Base-by-base conservation (phyloP, 2,113 vertebrate genomes). In the Hippocampus comes region DNA sequence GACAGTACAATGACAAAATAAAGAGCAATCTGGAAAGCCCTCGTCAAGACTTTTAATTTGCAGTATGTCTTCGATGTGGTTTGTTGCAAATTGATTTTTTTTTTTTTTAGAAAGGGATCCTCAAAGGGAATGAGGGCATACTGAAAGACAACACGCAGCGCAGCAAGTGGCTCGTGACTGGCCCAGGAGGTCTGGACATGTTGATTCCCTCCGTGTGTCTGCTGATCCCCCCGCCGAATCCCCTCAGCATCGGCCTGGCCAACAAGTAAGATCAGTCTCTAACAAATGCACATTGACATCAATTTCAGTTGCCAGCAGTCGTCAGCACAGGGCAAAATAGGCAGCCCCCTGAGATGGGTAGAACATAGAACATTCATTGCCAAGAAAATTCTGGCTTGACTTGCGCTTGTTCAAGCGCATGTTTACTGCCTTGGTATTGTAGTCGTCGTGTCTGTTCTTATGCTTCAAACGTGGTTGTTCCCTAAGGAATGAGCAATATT, bases 141-240 rank as follows among this genome's bases (percentile, higher is more conserved):
- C 91, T 99, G 80, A 96, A 96, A 77, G 96, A 99, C 80, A 99
- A 97, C 87, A 93, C 92, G 0, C 95, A 99, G 79, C 97, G 97
- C 83, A 98, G 96, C 93, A 98, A 98, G 90, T 99, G 97, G 97
- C 91, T 92, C 0, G 97, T 98, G 89, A 97, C 95, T 0, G 97
- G 97, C 66, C 97, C 97, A 0, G 97, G 97, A 42, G 97, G 97
- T 12, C 91, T 99, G 38, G 96, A 98, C 72, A 99, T 99, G 97
- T 69, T 94, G 5, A 95, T 99, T 20, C 97, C 97, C 6, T 98
- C 97, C 0, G 96, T 99, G 71, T 93, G 96, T 71, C 93, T 99
- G 42, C 90, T 96, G 79, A 94, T 99, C 68, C 97, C 97, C 12
- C 96, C 97, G 4, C 96, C 95, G 0, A 98, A 99, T 76, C 94